Conservation (phyloP, 2,113 vertebrate genomes). For the Crotalus viridis region DNA sequence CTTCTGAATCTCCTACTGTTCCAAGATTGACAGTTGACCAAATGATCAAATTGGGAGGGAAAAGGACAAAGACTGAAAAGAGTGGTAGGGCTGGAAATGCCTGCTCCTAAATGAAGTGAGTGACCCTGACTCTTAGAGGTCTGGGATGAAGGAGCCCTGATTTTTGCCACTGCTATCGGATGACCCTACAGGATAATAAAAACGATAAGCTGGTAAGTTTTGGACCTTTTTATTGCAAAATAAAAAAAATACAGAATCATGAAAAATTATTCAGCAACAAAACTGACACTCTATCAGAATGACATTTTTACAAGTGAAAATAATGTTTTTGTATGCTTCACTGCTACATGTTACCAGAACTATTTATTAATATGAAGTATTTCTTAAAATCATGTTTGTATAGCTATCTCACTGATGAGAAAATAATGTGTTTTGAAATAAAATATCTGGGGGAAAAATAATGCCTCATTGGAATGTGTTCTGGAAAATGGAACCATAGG, state of each 20-base stretch:
- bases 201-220: background rate
- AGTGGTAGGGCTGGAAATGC: background rate
- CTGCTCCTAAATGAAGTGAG: background rate
- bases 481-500: background rate
- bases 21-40: background rate
- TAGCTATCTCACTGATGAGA: constrained; percentile 11
- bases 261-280: background rate
- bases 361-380: background rate
- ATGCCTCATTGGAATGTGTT: background rate
- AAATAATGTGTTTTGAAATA: background rate
- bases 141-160: background rate
- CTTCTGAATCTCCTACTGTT: background rate
- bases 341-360: background rate
- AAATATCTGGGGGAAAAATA: background rate
- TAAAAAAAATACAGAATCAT: background rate
- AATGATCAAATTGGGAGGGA: background rate
- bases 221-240: background rate
- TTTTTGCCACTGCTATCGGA: background rate
- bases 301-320: background rate
- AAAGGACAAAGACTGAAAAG: background rate
- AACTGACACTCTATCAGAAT: background rate
- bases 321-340: background rate
- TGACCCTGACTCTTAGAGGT: background rate
- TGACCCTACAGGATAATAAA: background rate
- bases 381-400: background rate